These are phyloP conservation scores for Diplosoma virens DNA, from an alignment of 23 tunicate species.

Conservation along the genomic window DNA sequence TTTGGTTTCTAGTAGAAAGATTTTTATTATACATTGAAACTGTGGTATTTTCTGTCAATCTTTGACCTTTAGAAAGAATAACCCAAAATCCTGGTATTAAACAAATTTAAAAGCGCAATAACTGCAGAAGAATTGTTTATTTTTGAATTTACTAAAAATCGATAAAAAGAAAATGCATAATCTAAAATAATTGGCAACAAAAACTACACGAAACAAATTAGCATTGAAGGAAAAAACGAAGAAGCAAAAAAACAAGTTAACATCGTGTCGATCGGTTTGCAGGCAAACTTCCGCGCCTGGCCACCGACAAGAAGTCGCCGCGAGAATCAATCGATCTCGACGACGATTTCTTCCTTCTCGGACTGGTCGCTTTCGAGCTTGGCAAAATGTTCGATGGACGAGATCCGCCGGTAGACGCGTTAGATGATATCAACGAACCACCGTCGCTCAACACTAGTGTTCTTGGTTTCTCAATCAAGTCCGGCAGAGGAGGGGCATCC, in stretches of 20 bases:
- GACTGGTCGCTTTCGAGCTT: background rate
- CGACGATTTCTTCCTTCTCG: background rate
- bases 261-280: background rate
- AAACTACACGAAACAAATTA: too few species aligned
- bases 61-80: too few species aligned
- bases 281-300: background rate
- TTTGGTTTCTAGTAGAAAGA: too few species aligned
- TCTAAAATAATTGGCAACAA: too few species aligned
- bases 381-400: constrained; percentile 28
- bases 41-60: too few species aligned
- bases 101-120: too few species aligned
- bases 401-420: constrained; percentile 44
- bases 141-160: too few species aligned
- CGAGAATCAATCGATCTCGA: background rate
- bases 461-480: constrained; percentile 34
- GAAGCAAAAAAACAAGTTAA: background rate
- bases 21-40: too few species aligned
- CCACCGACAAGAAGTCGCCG: background rate
- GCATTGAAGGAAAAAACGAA: too few species aligned
- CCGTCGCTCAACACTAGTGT: constrained; percentile 40
- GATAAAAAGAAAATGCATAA: too few species aligned
- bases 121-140: too few species aligned
- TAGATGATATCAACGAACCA: constrained; percentile 61
- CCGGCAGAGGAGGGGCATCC: constrained; percentile 13
- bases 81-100: too few species aligned